These are phyloP conservation scores for Gryon sp. DNA, from an alignment of 1,140 invertebrate species.

Conservation along the genomic window DNA sequence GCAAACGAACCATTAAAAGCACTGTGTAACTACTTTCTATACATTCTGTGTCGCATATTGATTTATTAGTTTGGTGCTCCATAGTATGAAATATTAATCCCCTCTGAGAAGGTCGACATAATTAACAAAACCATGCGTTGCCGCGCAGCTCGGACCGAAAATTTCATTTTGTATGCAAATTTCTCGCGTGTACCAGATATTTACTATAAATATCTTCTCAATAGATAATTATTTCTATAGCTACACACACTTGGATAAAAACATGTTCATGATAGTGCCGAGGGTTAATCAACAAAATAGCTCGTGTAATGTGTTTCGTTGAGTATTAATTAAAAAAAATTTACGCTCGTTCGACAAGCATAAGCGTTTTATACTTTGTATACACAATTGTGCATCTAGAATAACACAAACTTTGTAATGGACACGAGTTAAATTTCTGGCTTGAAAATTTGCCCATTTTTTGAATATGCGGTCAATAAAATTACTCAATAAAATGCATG, in stretches of 20 bases:
- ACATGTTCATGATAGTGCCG: background rate
- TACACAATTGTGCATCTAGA: too few relatives aligned
- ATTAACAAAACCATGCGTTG: slow-evolving; percentile 28
- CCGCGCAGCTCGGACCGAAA: slow-evolving; percentile 10
- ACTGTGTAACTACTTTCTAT: slow-evolving; percentile 12
- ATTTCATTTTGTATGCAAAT: slow-evolving; percentile 52
- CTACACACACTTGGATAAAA: slow-evolving; percentile 14
- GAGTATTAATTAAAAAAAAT: slow-evolving; percentile 33
- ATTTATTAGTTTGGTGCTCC: slow-evolving; percentile 36
- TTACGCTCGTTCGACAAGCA: background rate
- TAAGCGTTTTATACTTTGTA: background rate
- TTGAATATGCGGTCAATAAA: too few relatives aligned
- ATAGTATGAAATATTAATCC: slow-evolving; percentile 51
- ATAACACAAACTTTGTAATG: too few relatives aligned
- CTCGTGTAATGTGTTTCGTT: background rate
- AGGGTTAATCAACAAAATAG: slow-evolving; percentile 16
- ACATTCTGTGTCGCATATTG: slow-evolving; percentile 23
- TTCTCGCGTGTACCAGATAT: slow-evolving; percentile 8
- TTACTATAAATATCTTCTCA: slow-evolving; percentile 28
- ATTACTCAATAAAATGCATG: too few relatives aligned
- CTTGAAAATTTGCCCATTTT: too few relatives aligned
- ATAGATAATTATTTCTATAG: slow-evolving; percentile 30
- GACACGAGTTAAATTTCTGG: too few relatives aligned
- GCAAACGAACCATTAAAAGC: slow-evolving; percentile 27
- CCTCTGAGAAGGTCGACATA: slow-evolving; percentile 31